A percentile compares a stretch with the other conserved stretches of the same genome.
Conservation (phyloP, 2,113 vertebrate species). For the Megaleporinus macrocephalus region DNA sequence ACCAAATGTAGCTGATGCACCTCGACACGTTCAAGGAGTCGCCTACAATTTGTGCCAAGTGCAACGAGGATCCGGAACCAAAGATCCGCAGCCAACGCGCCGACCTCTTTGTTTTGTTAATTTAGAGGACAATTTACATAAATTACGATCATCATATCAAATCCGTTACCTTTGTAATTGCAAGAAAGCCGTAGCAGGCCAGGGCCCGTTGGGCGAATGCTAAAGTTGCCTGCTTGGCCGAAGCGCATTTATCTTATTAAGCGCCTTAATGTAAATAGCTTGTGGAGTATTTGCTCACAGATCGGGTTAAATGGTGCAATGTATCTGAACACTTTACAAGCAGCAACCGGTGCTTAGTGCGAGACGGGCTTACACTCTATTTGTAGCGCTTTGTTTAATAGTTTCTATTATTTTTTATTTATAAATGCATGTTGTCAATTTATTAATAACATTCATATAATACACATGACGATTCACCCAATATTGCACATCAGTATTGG, state of each 20-base stretch:
- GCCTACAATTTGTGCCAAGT: conserved; percentile 39
- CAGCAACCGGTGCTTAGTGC: background rate
- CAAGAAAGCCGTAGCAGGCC: conserved; percentile 37
- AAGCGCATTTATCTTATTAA: conserved; percentile 47
- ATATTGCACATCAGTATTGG: no score
- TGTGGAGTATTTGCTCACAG: conserved; percentile 4
- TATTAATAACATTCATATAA: background rate
- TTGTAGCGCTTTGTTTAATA: no score
- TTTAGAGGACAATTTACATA: conserved; percentile 51
- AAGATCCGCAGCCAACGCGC: conserved; percentile 36
- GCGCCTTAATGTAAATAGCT: conserved; percentile 45
- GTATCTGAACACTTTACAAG: conserved; percentile 3
- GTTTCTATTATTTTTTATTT: background rate
- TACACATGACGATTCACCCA: no score
- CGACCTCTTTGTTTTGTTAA: conserved; percentile 44
- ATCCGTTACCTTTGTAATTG: conserved; percentile 45
- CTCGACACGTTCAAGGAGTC: conserved; percentile 17
- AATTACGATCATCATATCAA: conserved; percentile 47
- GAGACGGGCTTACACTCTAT: no score
- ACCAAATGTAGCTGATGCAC: background rate
- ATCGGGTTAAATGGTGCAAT: conserved; percentile 26
- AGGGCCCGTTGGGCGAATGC: conserved; percentile 40
- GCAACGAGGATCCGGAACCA: conserved; percentile 36
- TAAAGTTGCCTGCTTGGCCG: conserved; percentile 39
- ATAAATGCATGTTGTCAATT: background rate